Conservation (phyloP, 2,113 vertebrate species). For the Gila orcuttii region DNA sequence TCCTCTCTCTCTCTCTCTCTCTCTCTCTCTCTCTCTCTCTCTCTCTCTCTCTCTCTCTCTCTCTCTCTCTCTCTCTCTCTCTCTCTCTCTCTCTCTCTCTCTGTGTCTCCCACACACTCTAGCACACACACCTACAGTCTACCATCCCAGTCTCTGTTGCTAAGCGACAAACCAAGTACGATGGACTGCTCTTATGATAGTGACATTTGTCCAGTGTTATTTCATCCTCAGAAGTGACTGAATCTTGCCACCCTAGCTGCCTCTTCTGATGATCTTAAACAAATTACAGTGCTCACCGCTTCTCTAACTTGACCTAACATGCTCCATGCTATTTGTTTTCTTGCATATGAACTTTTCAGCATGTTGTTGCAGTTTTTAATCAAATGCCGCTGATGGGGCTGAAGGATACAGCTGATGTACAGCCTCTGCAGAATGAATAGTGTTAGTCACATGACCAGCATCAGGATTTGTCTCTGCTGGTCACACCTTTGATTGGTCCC, state of each 20-base stretch:
- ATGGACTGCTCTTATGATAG: slow-evolving; percentile 77
- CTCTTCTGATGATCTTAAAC: slow-evolving; percentile 1
- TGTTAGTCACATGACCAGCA: slow-evolving; percentile 55
- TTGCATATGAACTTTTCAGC: neutral
- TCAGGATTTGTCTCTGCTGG: slow-evolving; percentile 56
- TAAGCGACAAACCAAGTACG: slow-evolving; percentile 75
- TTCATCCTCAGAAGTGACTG: slow-evolving; percentile 59
- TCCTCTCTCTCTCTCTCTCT: slow-evolving; percentile 42
- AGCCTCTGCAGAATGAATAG: neutral
- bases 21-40: slow-evolving; percentile 42
- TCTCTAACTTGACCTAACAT: neutral
- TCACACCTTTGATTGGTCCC: slow-evolving; percentile 68
- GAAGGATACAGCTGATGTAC: slow-evolving; percentile 12
- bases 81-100: slow-evolving; percentile 49
- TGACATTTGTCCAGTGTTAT: slow-evolving; percentile 75
- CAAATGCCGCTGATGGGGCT: neutral
- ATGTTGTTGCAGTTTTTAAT: neutral
- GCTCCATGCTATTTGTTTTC: neutral
- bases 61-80: slow-evolving; percentile 47
- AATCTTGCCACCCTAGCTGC: slow-evolving; percentile 19
- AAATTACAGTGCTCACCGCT: neutral
- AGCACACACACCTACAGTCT: slow-evolving; percentile 79
- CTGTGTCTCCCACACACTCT: slow-evolving; percentile 66
- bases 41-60: slow-evolving; percentile 37
- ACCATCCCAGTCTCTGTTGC: slow-evolving; percentile 81